Evolutionary conservation across 64 coral and sea anemone genomes (phyloP), one percentile per base, ranked within the genome.

Genomic region (Stylophora pistillata): DNA sequence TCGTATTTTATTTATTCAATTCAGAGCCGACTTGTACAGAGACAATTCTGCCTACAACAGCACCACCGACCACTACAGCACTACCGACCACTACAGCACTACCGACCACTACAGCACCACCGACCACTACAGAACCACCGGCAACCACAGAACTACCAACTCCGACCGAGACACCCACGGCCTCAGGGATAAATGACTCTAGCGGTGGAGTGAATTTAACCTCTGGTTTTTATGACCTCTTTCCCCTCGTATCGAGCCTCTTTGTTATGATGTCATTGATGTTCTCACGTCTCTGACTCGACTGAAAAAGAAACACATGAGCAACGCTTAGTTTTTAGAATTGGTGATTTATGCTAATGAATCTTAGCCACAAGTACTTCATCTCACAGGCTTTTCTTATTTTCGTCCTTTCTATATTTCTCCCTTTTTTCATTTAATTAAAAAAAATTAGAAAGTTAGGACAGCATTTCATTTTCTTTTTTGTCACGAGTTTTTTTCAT

Each of bases 1-100:
- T 56, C 9, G 10, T 21, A 2, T 77, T 55, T 1, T 9, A 81
- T 64, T 14, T 37, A 4, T 21, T 69, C 52, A 69, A 13, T 84
- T 53, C 61, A 84, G 80, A 58, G 25, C 77, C 56, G 59, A 61
- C 68, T 23, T 68, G 80, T 18, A 69, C 34, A 6, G 80, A 84
- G 18, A 37, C 80, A 69, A 21, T 84, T 53, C 80, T 84, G 5
- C 80, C 80, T 53, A 53, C 23, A n/a, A 26, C 53, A 69, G 33
- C 80, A 16, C 73, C 18, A 52, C 80, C 47, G 60, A 62, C 69
- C 15, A 28, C 55, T 58, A 57, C 23, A 57, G 13, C 18, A 25
- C 57, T 5, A 56, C 23, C 54, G 5, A 17, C 30, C 18, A 25
- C 23, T 68, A 12, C 12, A 47, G 37, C 37, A 7, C 37, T 7